phyloP scores from a whole-genome alignment of 1,140 invertebrate genomes.

The Drosophila elegans region DNA sequence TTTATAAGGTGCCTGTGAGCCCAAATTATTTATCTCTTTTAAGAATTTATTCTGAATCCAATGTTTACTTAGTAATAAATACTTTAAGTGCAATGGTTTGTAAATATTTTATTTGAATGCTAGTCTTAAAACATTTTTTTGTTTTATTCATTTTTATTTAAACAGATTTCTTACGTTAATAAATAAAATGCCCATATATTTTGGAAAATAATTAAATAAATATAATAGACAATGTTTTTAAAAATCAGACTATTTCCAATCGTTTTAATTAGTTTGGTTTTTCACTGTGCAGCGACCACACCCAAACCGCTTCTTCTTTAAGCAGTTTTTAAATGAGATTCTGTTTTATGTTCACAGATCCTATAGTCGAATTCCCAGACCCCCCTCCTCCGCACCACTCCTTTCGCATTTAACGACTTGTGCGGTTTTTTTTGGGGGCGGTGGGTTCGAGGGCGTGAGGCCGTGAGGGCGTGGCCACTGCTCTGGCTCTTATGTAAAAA shows the following conservation, averaged over 20 bases:
- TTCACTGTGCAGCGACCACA: constrained; percentile 25
- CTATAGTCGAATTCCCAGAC: constrained; percentile 47
- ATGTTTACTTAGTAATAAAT: no score
- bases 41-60: no score
- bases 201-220: no score
- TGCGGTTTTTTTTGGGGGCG: constrained; percentile 20
- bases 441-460: background rate
- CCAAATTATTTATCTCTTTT: no score
- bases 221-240: no score
- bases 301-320: constrained; percentile 34
- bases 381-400: background rate
- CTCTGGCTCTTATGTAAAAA: constrained; percentile 61
- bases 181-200: no score
- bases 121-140: no score
- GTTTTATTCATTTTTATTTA: no score
- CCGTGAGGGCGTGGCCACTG: constrained; percentile 27
- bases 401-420: constrained; percentile 36
- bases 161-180: no score
- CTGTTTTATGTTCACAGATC: constrained; percentile 43
- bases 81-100: no score
- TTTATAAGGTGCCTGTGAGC: no score
- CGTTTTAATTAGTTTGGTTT: constrained; percentile 4
- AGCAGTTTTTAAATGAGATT: constrained; percentile 71
- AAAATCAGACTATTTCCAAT: background rate
- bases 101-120: no score